phyloP scores from a whole-genome alignment of 2,797 vertebrate genomes.

The Cossypha dichroa region DNA sequence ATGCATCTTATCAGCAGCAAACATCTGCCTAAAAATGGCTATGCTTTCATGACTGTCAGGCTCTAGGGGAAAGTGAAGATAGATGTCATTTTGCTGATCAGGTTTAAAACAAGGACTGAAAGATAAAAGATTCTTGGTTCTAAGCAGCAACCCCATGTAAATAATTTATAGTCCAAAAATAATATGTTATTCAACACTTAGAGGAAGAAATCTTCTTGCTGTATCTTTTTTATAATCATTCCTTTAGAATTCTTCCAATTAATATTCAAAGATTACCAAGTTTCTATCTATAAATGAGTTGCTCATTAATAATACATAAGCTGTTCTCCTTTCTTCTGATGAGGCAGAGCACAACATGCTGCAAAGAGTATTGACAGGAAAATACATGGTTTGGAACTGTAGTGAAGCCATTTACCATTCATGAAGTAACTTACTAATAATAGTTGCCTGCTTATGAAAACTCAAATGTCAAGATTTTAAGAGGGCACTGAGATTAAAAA shows the following conservation, averaged over 20 bases:
- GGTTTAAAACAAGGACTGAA: constrained; percentile 42
- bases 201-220: background rate
- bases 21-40: constrained; percentile 48
- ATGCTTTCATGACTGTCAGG: constrained; percentile 26
- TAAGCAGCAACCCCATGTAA: constrained; percentile 18
- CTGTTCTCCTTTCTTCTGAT: background rate
- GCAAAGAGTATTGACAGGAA: constrained; percentile 36
- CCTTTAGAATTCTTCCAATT: constrained; percentile 46
- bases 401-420: constrained; percentile 2
- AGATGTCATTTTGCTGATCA: constrained; percentile 22
- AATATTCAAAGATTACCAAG: constrained; percentile 40
- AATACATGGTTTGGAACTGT: background rate
- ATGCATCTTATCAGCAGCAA: constrained; percentile 27
- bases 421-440: constrained; percentile 16
- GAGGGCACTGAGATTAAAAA: background rate
- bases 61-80: constrained; percentile 6
- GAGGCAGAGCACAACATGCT: constrained; percentile 18
- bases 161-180: constrained; percentile 32
- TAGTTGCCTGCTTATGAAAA: constrained; percentile 21
- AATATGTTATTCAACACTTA: background rate
- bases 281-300: constrained; percentile 23
- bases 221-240: background rate
- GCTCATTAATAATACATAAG: constrained; percentile 46
- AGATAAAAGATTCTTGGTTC: background rate
- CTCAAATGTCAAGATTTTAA: constrained; percentile 31